A percentile compares a stretch with the other conserved stretches of the same genome.
These are phyloP conservation scores for Eristalis pertinax DNA, from an alignment of 2,888 invertebrate species.

Conservation along the genomic window DNA sequence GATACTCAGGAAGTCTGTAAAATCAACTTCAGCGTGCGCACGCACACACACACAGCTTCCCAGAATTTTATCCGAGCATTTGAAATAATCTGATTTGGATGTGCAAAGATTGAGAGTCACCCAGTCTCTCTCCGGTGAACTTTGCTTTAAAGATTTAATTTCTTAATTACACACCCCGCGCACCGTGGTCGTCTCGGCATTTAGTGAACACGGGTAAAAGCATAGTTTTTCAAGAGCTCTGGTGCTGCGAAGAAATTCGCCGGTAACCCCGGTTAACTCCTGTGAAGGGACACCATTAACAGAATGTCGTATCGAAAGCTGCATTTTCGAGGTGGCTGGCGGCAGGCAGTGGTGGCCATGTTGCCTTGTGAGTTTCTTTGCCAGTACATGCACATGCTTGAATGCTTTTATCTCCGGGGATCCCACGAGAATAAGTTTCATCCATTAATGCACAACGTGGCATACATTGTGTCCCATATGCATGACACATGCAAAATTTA, in stretches of 20 bases:
- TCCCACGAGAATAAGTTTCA: slow-evolving; percentile 45
- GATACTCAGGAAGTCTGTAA: background rate
- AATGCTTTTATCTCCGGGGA: slow-evolving; percentile 39
- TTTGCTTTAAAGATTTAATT: background rate
- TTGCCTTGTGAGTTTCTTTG: slow-evolving; percentile 18
- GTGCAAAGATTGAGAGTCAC: background rate
- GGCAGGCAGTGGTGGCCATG: too few species aligned
- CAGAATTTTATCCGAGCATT: background rate
- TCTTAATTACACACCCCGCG: background rate
- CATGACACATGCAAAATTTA: slow-evolving; percentile 36
- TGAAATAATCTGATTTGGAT: background rate
- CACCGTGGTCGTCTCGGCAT: background rate
- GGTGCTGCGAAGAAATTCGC: background rate
- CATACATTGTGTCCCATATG: slow-evolving; percentile 29
- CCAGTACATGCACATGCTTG: slow-evolving; percentile 7
- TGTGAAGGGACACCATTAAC: slow-evolving; percentile 37
- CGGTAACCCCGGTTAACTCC: slow-evolving; percentile 3
- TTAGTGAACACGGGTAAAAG: background rate
- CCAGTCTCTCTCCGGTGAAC: background rate
- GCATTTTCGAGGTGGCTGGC: background rate
- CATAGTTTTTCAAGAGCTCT: background rate
- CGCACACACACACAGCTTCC: background rate
- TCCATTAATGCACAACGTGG: slow-evolving; percentile 44
- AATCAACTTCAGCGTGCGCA: background rate
- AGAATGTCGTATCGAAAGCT: slow-evolving; percentile 26